Evolutionary conservation across 2,113 vertebrate species (phyloP), one percentile per base, ranked within the genome.

Genomic region (Zootoca vivipara): DNA sequence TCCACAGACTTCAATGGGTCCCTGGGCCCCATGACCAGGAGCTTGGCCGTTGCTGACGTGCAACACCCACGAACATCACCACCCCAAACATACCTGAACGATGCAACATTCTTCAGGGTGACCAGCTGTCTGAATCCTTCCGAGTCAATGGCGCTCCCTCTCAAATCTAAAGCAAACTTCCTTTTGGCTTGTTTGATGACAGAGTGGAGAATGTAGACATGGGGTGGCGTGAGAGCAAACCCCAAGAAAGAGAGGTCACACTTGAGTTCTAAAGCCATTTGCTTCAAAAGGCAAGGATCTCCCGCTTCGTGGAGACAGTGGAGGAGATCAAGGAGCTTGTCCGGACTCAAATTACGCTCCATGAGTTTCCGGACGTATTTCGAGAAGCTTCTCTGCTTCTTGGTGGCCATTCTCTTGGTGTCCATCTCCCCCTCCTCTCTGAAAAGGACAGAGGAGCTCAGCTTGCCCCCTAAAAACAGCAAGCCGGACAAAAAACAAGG

Each of bases 401-500:
- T 98, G 69, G 72, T 85, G 3, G 89, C 18, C 1, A 78, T 42
- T 0, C 92, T 56, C 22, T 93, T 86, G 1, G 46, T 73, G 9
- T 56, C 79, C 7, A 8, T 4, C 7, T 88, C 86, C 5, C 28
- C 56, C 1, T 58, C 75, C 0, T 93, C 77, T 35, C 90, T 92
- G 4, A 82, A 95, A 87, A 95, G 93, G 35, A 88, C 90, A 74
- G 85, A 88, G 89, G 96, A 90, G 74, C 85, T 90, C 42, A 9
- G 2, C 1, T 90, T 56, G 1, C 85, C 92, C 2, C 96, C 96
- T 87, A 97, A 96, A 92, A 98, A 99, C 15, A 98, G 88, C 16
- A 99, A 94, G 1, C 98, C 98, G 0, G 97, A 72, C 33, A 98
- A 92, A 85, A 98, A 97, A 38, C 96, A 95, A 5, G 98, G 98